Evolutionary conservation across 2,113 vertebrate genomes (phyloP).

Genomic region (Gymnocephalus cernua): DNA sequence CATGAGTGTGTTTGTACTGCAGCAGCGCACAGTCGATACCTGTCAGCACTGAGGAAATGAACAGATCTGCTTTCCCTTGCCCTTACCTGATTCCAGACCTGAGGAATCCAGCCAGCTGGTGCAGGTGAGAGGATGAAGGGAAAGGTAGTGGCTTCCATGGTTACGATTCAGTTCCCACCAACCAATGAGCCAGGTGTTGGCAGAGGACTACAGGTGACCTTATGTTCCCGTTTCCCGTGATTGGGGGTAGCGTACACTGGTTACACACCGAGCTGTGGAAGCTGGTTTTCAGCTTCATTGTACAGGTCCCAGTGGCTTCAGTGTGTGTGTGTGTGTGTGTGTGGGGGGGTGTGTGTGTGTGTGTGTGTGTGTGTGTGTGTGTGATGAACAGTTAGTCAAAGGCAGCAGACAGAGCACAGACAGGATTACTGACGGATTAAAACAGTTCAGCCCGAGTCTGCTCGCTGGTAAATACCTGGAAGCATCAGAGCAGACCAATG

Average conservation of each 20-base stretch:
- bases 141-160: slow-evolving; percentile 37
- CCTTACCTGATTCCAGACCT: slow-evolving; percentile 36
- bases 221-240: slow-evolving; percentile 16
- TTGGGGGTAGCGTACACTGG: neutral
- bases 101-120: slow-evolving; percentile 33
- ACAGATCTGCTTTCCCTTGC: slow-evolving; percentile 40
- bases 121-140: slow-evolving; percentile 44
- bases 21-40: slow-evolving; percentile 2
- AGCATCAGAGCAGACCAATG: slow-evolving; percentile 26
- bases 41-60: slow-evolving; percentile 51
- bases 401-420: slow-evolving; percentile 16
- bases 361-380: slow-evolving; percentile 4
- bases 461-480: slow-evolving; percentile 10
- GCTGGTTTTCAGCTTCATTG: neutral
- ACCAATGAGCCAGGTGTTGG: slow-evolving; percentile 39
- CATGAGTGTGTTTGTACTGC: neutral
- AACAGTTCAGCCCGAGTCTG: neutral
- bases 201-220: slow-evolving; percentile 2
- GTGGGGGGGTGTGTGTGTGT: neutral
- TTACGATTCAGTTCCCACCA: slow-evolving; percentile 35
- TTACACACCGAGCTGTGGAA: neutral
- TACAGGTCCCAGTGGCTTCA: neutral
- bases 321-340: neutral
- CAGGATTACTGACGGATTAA: slow-evolving; percentile 42
- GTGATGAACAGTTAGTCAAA: slow-evolving; percentile 3